Base-by-base conservation (phyloP, 2,113 vertebrate species). In the Axis porcinus region DNA sequence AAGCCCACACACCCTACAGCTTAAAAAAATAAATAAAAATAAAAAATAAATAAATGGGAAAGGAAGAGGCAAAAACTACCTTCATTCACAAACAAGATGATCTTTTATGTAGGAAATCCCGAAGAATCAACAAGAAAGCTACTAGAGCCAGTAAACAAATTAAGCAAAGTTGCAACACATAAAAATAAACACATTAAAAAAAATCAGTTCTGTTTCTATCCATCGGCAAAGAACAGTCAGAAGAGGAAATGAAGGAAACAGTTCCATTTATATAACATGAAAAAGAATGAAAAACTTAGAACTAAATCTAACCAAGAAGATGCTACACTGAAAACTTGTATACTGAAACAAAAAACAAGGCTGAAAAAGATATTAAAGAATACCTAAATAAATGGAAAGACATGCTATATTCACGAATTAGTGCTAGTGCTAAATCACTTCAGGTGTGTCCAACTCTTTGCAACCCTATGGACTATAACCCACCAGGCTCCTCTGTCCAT, bases 351-450 rank as follows among this genome's bases (percentile, higher is more conserved):
- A 36, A 79, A 58, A 93, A 70, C 43, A 70, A 3, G 30, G 13
- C 43, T 86, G 58, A 86, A 92, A n/a, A 92, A 79, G 33, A 79
- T 79, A 95, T 43, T 89, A 81, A 84, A 94, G 54, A 82, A 91
- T 43, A 86, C 25, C 14, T 87, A 87, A 91, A 82, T 62, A 54
- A 36, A 85, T 27, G 60, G 30, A 89, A 86, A 36, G 52, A 82
- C 8, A 54, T 40, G 47, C 17, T 74, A 1, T 83, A 23, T 33
- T 95, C 60, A 82, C 14, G 40, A 76, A 76, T 74, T 25, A 74
- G 67, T 40, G n/a, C 36, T 74, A 40, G 67, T 2, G 0, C 2
- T 74, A 21, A 74, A 74, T 40, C 4, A 0, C n/a, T 74, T 76
- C 23, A 43, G 70, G 36, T 76, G 23, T 76, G 70, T 43, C 67